Evolutionary conservation across 2,113 vertebrate genomes (phyloP).

Genomic region (Anser brachyrhynchus): DNA sequence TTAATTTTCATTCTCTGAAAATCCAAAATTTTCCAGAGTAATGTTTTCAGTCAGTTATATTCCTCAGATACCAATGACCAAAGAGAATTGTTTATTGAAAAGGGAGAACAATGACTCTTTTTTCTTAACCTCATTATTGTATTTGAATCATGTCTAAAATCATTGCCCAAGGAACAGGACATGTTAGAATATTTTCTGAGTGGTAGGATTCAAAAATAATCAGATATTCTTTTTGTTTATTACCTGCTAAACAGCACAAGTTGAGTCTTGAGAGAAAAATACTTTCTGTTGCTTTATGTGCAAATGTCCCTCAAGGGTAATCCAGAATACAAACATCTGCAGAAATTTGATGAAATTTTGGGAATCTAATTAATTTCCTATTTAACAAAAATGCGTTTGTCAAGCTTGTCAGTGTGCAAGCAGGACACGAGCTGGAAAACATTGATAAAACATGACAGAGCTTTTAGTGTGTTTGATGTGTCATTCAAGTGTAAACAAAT

Average conservation of each 20-base stretch:
- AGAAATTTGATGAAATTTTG: not conserved
- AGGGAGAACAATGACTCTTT: not conserved
- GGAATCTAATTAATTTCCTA: not conserved
- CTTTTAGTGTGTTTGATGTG: constrained; percentile 25
- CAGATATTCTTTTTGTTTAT: not conserved
- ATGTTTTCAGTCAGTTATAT: not conserved
- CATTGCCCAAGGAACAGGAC: not conserved
- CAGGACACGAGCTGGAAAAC: not conserved
- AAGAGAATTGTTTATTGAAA: not conserved
- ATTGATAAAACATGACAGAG: constrained; percentile 41
- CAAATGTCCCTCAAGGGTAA: not conserved
- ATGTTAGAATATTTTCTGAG: not conserved
- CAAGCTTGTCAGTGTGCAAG: not conserved
- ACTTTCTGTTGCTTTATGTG: not conserved
- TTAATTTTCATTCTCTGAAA: not conserved
- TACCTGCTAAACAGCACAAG: not conserved
- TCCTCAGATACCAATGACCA: not conserved
- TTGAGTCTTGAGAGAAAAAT: not conserved
- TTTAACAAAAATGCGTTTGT: not conserved
- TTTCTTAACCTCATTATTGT: fast-evolving
- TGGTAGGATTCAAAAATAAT: not conserved
- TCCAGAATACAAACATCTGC: not conserved
- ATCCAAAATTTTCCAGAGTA: not conserved
- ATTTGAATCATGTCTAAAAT: not conserved
- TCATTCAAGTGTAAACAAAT: constrained; percentile 12